Evolutionary conservation across 2,113 vertebrate genomes (phyloP).

Genomic region (Phylloscopus whistleri): DNA sequence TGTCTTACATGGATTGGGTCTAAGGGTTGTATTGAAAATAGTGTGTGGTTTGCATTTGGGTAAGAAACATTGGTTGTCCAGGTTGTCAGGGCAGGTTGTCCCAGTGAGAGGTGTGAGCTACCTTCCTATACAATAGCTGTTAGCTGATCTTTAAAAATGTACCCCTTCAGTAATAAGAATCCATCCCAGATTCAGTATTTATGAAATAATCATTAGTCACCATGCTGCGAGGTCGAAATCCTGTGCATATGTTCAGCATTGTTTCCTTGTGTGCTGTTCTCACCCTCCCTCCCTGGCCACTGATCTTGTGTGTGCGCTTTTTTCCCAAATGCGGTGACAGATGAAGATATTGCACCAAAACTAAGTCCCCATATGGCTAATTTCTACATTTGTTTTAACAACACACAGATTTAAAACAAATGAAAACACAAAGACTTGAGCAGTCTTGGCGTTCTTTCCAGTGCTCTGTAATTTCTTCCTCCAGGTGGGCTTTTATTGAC

Average conservation of each 20-base stretch:
- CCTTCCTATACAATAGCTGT: background rate
- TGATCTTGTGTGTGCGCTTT: constrained; percentile 28
- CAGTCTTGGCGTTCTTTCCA: constrained; percentile 54
- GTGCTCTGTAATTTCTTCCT: constrained; percentile 56
- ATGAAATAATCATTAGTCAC: constrained; percentile 72
- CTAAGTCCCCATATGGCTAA: constrained; percentile 77
- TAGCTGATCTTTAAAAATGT: constrained; percentile 18
- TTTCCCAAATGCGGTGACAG: constrained; percentile 72
- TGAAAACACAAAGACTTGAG: constrained; percentile 68
- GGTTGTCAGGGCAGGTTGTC: background rate
- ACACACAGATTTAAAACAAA: constrained; percentile 75
- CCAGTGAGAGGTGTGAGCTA: constrained; percentile 20
- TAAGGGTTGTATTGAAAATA: constrained; percentile 78
- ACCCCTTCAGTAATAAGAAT: constrained; percentile 28
- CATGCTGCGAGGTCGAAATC: constrained; percentile 72
- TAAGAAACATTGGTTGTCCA: background rate
- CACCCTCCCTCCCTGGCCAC: constrained; percentile 47
- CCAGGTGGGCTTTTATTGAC: constrained; percentile 63
- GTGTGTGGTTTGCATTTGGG: constrained; percentile 56
- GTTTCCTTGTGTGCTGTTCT: constrained; percentile 64
- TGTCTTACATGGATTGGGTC: constrained; percentile 73
- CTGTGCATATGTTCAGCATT: constrained; percentile 69
- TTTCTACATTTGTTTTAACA: constrained; percentile 80
- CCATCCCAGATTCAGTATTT: constrained; percentile 63
- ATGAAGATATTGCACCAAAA: constrained; percentile 77